Evolutionary conservation across 1,140 invertebrate genomes (phyloP).

Genomic region (Latrodectus geometricus): DNA sequence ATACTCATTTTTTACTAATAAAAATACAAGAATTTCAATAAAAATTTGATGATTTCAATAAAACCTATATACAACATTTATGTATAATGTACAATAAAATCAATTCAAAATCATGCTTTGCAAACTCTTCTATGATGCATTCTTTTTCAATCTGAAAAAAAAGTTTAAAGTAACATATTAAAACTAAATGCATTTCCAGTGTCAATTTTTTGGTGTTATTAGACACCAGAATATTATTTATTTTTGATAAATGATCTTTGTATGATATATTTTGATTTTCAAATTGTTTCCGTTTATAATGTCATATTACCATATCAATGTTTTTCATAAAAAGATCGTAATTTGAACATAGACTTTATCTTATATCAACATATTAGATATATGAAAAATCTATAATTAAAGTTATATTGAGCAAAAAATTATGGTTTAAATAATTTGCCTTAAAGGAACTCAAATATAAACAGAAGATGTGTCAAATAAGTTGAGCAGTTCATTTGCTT

Average conservation of each 20-base stretch:
- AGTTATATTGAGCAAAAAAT: too few species aligned
- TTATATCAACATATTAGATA: too few species aligned
- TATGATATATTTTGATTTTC: background rate
- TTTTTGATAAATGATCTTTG: background rate
- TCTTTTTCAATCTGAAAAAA: background rate
- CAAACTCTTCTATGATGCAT: background rate
- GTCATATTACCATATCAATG: background rate
- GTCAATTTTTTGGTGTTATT: background rate
- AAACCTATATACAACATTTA: background rate
- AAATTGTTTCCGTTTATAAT: background rate
- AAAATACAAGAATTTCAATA: background rate
- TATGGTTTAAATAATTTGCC: too few species aligned
- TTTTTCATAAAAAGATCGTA: too few species aligned
- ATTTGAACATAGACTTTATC: too few species aligned
- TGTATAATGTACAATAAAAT: background rate
- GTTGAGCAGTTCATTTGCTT: too few species aligned
- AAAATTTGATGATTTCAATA: conserved; percentile 1
- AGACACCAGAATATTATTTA: background rate
- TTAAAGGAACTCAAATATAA: too few species aligned
- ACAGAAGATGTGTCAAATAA: too few species aligned
- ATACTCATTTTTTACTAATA: background rate
- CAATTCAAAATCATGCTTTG: background rate
- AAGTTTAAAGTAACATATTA: background rate
- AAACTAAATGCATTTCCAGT: background rate
- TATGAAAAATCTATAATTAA: too few species aligned